Percentiles rank a stretch among this genome's conserved stretches.
Evolutionary conservation across 1,140 invertebrate species (phyloP).

Genomic region (Drosophila sechellia): DNA sequence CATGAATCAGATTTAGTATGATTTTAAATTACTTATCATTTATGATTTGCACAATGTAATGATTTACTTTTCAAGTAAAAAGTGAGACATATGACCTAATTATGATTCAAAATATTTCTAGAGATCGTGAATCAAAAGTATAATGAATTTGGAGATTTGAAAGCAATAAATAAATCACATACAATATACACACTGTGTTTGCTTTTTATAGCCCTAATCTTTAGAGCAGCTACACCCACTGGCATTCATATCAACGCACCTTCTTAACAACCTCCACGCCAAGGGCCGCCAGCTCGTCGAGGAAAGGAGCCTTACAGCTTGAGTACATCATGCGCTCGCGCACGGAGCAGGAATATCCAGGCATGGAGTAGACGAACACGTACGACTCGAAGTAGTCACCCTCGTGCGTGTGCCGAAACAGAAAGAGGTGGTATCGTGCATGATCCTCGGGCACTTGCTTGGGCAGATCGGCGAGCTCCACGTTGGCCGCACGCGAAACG

Average conservation of each 20-base stretch:
- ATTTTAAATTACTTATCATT: background rate
- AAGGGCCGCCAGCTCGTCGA: slow-evolving; percentile 91
- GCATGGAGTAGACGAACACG: slow-evolving; percentile 99
- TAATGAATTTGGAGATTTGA: background rate
- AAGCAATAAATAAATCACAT: background rate
- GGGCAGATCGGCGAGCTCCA: slow-evolving; percentile 88
- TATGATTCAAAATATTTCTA: background rate
- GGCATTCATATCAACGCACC: slow-evolving; percentile 86
- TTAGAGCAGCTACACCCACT: background rate
- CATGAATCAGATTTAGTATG: background rate
- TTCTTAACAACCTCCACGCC: slow-evolving; percentile 92
- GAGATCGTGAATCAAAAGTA: background rate
- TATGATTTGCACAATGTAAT: too few species aligned
- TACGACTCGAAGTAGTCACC: slow-evolving; percentile 93
- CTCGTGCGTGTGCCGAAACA: slow-evolving; percentile 96
- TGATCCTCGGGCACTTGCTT: slow-evolving; percentile 92
- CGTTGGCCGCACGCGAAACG: slow-evolving; percentile 88
- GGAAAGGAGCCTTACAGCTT: slow-evolving; percentile 95
- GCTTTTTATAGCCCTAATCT: slow-evolving; percentile 6
- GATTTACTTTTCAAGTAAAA: too few species aligned
- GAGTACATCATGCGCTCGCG: slow-evolving; percentile 99
- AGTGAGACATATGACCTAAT: too few species aligned
- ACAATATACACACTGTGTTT: background rate
- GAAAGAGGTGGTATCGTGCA: slow-evolving; percentile 96
- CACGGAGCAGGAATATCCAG: slow-evolving; percentile 96